Base-by-base conservation (phyloP, 1,140 invertebrate species). In the Trissolcus basalis region DNA sequence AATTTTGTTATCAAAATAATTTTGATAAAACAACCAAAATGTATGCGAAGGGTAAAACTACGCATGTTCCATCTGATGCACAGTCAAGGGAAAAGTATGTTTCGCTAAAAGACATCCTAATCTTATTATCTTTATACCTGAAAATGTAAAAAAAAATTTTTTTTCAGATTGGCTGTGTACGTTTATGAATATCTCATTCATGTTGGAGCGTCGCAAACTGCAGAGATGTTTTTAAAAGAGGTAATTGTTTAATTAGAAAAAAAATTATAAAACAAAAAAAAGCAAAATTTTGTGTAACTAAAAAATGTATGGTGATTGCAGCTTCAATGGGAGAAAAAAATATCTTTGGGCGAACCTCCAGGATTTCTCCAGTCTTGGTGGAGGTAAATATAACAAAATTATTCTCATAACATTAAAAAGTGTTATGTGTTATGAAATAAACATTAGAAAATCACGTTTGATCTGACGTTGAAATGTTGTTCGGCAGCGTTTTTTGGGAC, bases 291-390 rank as follows among this genome's bases (percentile, higher is more conserved):
- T 39, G n/a, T 6, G 5, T 35, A 6, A 35, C 10, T 6, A 35
- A 35, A 39, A 39, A 4, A 39, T 39, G 1, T 36, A 33, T 27
- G 36, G 19, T 48, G 35, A 33, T 36, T 11, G 11, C 82, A 96
- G 92, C 96, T 97, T 84, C 91, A 95, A 92, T 96, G 95, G 96
- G 95, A 96, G 90, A 96, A 97, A 90, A 98, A 98, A 89, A 98
- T 98, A 88, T 97, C 96, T 79, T 91, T 98, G 85, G 97, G 96
- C 10, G 97, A 98, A 89, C 96, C 96, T 76, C 97, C 97, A 58
- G 97, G 96, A 87, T 99, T 99, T 90, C 90, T 99, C 77, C 96
- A 98, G 87, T 98, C 97, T 48, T 99, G 97, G 97, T 99, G 97
- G 97, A 98, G 97, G 95, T 96, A 90, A 44, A 44, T 1, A 12